These are phyloP conservation scores for Onchidella celtica DNA, from an alignment of 2,888 invertebrate genomes.

Conservation along the genomic window DNA sequence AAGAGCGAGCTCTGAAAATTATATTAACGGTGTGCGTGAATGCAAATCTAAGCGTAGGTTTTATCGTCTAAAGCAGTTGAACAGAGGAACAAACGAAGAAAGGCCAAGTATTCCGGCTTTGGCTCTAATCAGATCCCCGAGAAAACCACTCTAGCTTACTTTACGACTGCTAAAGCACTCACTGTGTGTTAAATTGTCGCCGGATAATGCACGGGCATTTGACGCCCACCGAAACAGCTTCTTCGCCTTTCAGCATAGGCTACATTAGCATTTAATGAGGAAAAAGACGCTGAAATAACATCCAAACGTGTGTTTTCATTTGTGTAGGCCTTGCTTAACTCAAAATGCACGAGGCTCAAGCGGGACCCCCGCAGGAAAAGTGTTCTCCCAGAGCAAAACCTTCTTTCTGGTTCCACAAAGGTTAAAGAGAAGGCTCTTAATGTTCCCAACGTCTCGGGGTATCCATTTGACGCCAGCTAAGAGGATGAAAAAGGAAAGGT, in stretches of 20 bases:
- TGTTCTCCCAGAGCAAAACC: background rate
- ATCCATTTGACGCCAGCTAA: background rate
- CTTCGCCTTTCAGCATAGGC: background rate
- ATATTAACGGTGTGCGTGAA: no score
- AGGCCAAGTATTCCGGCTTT: background rate
- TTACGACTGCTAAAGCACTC: slow-evolving; percentile 11
- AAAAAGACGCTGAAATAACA: slow-evolving; percentile 27
- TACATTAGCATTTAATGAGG: slow-evolving; percentile 17
- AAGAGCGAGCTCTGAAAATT: no score
- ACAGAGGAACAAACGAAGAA: no score
- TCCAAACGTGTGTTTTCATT: slow-evolving; percentile 16
- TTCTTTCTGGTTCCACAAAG: background rate
- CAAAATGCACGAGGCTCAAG: background rate
- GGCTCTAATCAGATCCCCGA: background rate
- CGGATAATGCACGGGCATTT: background rate
- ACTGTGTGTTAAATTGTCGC: background rate
- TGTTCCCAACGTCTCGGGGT: background rate
- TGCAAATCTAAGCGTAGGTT: no score
- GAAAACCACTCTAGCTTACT: background rate
- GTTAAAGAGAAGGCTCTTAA: background rate
- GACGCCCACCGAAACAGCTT: slow-evolving; percentile 4
- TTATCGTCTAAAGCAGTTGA: no score
- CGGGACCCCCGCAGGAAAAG: slow-evolving; percentile 8
- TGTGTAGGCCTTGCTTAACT: slow-evolving; percentile 8
- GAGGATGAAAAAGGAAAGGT: background rate